A percentile compares a stretch with the other conserved stretches of the same genome.
Conservation (phyloP, 92 coral and sea anemone genomes). For the Porites rus region DNA sequence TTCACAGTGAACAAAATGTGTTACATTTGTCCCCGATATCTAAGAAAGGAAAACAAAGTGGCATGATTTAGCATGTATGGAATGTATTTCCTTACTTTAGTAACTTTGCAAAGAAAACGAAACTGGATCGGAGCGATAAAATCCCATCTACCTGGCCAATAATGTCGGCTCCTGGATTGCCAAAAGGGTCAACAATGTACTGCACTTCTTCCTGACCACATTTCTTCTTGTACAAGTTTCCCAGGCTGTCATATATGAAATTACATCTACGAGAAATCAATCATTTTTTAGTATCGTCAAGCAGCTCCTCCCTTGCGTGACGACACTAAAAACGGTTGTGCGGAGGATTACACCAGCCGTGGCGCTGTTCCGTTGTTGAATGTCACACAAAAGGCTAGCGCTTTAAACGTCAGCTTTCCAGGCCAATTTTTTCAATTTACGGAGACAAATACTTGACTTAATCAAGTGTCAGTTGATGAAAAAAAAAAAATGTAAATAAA, state of each 20-base stretch:
- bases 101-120: too few relatives aligned
- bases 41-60: neutral
- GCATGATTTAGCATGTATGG: neutral
- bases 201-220: constrained; percentile 72
- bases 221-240: constrained; percentile 77
- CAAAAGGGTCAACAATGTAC: constrained; percentile 78
- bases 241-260: constrained; percentile 70
- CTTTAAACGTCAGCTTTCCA: too few relatives aligned
- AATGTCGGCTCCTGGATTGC: constrained; percentile 63
- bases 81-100: neutral
- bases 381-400: too few relatives aligned
- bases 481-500: too few relatives aligned
- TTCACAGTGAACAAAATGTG: constrained; percentile 62
- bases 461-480: too few relatives aligned
- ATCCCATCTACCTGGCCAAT: constrained; percentile 66
- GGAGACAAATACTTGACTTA: too few relatives aligned
- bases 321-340: too few relatives aligned
- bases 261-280: constrained; percentile 49
- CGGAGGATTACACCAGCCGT: too few relatives aligned
- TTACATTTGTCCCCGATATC: constrained; percentile 51
- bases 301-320: too few relatives aligned
- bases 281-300: neutral
- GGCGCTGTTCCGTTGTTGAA: too few relatives aligned
- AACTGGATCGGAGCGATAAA: too few relatives aligned
- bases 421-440: too few relatives aligned